Percentiles rank a stretch among this genome's conserved stretches.
Evolutionary conservation across 2,797 vertebrate genomes (phyloP).

Genomic region (Mormyrops boulengeri): DNA sequence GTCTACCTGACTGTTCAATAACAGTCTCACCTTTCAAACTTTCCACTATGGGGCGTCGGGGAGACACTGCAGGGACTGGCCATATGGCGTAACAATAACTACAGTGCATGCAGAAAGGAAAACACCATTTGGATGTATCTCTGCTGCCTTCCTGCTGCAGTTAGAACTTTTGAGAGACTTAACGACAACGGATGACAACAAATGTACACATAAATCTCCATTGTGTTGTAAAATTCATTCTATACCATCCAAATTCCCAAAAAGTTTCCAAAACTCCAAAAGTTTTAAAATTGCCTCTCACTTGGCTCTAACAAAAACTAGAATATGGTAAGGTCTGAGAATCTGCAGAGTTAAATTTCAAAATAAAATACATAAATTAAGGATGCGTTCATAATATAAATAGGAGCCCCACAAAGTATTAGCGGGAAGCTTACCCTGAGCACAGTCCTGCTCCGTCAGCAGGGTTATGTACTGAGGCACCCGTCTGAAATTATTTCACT

Average conservation of each 20-base stretch:
- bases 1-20: conserved; percentile 11
- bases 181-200: background rate
- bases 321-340: background rate
- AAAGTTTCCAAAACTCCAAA: conserved; percentile 1
- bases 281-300: background rate
- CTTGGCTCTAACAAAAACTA: background rate
- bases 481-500: background rate
- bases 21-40: conserved; percentile 17
- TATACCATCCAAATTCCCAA: background rate
- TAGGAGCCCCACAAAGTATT: background rate
- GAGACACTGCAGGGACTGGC: background rate
- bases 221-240: background rate
- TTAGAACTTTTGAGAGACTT: background rate
- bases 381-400: background rate
- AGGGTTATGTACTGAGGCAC: background rate
- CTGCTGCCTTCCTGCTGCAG: background rate
- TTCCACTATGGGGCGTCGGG: background rate
- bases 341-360: background rate
- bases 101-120: background rate
- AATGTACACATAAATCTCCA: background rate
- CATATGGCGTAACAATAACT: conserved; percentile 14
- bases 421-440: background rate
- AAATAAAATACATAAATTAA: conserved; percentile 2
- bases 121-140: background rate
- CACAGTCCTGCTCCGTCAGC: background rate